These are phyloP conservation scores for Struthidea cinerea DNA, from an alignment of 2,113 vertebrate species.

Conservation along the genomic window DNA sequence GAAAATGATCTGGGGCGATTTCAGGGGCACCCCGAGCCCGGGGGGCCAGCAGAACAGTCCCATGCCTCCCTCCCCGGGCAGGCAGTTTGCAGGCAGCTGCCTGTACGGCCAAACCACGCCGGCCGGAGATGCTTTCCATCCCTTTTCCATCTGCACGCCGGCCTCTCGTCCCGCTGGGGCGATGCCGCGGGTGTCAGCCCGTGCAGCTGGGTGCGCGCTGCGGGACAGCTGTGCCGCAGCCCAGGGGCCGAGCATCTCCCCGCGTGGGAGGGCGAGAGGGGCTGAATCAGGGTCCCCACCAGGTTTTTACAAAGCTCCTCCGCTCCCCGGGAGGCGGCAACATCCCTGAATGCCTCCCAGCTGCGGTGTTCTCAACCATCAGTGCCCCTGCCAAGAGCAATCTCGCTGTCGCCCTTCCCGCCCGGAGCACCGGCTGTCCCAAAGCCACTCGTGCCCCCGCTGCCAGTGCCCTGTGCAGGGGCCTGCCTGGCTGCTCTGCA, in stretches of 20 bases:
- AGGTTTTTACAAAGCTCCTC: neutral
- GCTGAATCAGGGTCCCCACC: fast-evolving
- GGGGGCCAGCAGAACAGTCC: neutral
- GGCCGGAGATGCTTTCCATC: neutral
- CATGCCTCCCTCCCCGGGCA: fast-evolving
- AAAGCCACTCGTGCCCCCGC: fast-evolving
- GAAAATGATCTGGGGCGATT: neutral
- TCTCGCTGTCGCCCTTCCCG: fast-evolving
- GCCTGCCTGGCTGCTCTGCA: neutral
- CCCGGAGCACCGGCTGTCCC: fast-evolving
- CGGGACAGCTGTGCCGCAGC: neutral
- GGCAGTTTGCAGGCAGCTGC: neutral
- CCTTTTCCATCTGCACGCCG: neutral
- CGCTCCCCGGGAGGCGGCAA: fast-evolving
- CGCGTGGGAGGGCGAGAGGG: fast-evolving
- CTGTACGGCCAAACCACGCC: fast-evolving
- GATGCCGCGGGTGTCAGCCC: neutral
- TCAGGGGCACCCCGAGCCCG: fast-evolving
- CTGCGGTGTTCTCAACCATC: fast-evolving
- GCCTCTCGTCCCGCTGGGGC: neutral
- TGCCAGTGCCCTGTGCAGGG: neutral
- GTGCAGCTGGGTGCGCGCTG: neutral
- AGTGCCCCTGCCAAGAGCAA: neutral
- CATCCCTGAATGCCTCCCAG: neutral
- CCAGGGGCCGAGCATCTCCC: neutral